Base-by-base conservation (phyloP, 2,888 invertebrate genomes). In the Phortica magna region DNA sequence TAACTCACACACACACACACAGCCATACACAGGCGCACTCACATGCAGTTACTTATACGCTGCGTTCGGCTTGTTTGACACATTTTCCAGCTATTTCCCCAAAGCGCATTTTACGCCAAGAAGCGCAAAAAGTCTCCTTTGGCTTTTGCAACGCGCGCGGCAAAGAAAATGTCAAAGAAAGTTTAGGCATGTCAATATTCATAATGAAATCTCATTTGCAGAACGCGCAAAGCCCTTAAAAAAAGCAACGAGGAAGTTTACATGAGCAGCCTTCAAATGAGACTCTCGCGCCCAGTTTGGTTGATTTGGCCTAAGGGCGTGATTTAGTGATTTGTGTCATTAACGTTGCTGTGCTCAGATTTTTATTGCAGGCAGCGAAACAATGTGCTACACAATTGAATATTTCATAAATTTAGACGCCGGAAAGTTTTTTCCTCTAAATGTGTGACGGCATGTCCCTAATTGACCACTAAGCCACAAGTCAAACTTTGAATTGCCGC, bases 241-340 rank as follows among this genome's bases (percentile, higher is more conserved):
- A 67, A 42, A 67, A 42, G 17, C 7, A 65, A 42, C 0, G 14
- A 41, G 6, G 22, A 9, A 39, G 41, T 12, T 12, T 53, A 53
- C 14, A 53, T 10, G 17, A 42, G 48, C 48, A 48, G 48, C 2
- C 17, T 10, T n/a, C 59, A 59, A 70, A 70, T 53, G 53, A 70
- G 70, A 22, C 53, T 53, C 70, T 53, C 10, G 70, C 39, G 70
- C 55, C 53, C 12, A 42, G 42, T 71, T 71, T 71, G 12, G 5
- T 6, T 53, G 70, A 71, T 71, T 71, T 53, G 70, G 31, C 70
- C 70, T 71, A 53, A 31, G 70, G 70, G 70, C 19, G 70, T 55
- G 70, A 71, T 71, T 71, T 41, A n/a, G 22, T 7, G 22, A 19
- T 61, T 61, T 61, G 19, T 22, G 14, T 48, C 10, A 48, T 48